phyloP scores from a whole-genome alignment of 2,113 vertebrate genomes.

The Pimephales promelas region DNA sequence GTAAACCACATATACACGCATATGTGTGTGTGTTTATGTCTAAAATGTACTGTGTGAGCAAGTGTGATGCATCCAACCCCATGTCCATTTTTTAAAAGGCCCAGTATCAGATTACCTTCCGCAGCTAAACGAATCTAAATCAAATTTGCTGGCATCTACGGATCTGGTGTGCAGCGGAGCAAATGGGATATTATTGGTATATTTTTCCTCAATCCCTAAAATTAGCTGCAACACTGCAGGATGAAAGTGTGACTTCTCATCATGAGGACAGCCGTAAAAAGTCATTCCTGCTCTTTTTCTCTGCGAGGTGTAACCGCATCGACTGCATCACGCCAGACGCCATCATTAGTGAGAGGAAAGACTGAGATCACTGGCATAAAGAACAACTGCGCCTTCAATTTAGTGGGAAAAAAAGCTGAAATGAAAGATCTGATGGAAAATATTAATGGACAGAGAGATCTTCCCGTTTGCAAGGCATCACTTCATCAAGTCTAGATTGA shows the following conservation, averaged over 20 bases:
- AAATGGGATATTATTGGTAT: not conserved
- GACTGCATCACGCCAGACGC: not conserved
- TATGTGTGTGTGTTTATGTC: too few relatives aligned
- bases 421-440: slow-evolving; percentile 72
- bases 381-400: slow-evolving; percentile 67
- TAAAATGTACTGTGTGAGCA: not conserved
- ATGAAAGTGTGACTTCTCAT: slow-evolving; percentile 38
- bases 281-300: slow-evolving; percentile 12
- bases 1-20: too few relatives aligned
- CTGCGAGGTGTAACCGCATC: slow-evolving; percentile 21
- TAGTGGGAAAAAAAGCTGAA: slow-evolving; percentile 58
- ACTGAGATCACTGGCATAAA: slow-evolving; percentile 72
- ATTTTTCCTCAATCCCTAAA: slow-evolving; percentile 6
- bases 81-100: not conserved
- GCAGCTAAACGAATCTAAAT: not conserved
- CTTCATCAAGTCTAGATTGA: slow-evolving; percentile 40
- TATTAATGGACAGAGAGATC: slow-evolving; percentile 70
- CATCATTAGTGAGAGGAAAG: slow-evolving; percentile 63
- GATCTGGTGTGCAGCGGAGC: not conserved
- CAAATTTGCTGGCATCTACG: not conserved
- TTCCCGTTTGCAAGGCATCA: not conserved
- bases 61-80: not conserved
- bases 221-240: slow-evolving; percentile 8
- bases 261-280: slow-evolving; percentile 1
- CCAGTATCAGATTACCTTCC: not conserved